Conservation (phyloP, 37 sponge, comb jelly and placozoan species). For the Dysidea cf. avara region DNA sequence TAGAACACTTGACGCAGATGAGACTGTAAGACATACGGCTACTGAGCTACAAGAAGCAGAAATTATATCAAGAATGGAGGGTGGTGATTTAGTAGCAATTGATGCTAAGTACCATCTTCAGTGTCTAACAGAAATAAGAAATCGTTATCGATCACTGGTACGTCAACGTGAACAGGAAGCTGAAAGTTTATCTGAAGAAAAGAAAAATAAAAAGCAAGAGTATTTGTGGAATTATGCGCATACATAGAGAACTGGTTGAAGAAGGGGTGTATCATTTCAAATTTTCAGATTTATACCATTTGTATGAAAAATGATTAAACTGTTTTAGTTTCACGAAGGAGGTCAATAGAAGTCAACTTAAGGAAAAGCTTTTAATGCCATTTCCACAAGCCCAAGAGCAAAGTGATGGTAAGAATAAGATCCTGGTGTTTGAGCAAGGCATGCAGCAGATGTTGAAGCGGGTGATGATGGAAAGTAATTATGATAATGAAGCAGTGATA, state of each 20-base stretch:
- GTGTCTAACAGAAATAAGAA: slow-evolving; percentile 13
- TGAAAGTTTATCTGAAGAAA: neutral
- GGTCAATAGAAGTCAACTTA: slow-evolving; percentile 2
- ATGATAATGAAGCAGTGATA: slow-evolving; percentile 10
- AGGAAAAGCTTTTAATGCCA: slow-evolving; percentile 5
- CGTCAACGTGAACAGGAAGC: neutral
- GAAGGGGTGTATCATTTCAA: slow-evolving; percentile 25
- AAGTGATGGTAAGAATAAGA: slow-evolving; percentile 32
- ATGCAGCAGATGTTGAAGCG: slow-evolving; percentile 28
- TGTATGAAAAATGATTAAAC: slow-evolving; percentile 6
- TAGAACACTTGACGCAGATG: too few species aligned
- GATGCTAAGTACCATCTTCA: slow-evolving; percentile 22
- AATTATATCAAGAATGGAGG: neutral
- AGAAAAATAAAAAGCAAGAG: slow-evolving; percentile 21
- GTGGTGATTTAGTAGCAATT: slow-evolving; percentile 14
- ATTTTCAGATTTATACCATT: slow-evolving; percentile 10
- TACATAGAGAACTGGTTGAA: neutral
- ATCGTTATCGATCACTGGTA: too few species aligned
- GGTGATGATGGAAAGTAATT: slow-evolving; percentile 1
- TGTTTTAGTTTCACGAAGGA: neutral
- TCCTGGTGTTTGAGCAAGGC: slow-evolving; percentile 27
- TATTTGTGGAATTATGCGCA: slow-evolving; percentile 7
- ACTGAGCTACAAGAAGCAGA: slow-evolving; percentile 4
- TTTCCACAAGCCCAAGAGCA: slow-evolving; percentile 21
- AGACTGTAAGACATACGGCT: too few species aligned